Base-by-base conservation (phyloP, 2,888 invertebrate genomes). In the Drepanosiphum platanoidis region DNA sequence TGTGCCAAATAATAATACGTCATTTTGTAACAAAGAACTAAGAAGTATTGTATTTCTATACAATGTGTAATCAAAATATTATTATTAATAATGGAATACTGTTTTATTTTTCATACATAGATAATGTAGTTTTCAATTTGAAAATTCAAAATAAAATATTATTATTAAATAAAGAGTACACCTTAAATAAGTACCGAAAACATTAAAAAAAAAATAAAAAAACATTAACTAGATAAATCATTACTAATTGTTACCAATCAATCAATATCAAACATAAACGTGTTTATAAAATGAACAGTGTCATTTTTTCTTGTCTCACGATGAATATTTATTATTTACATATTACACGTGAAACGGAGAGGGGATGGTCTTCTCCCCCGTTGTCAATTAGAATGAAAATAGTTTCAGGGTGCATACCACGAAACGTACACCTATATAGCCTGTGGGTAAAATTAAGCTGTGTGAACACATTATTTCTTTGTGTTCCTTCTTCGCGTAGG, bases 401-500 rank as follows among this genome's bases (percentile, higher is more conserved):
- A 52, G 36, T 70, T 52, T 36, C 39, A 81, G 80, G 58, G 27
- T 80, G 18, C 11, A 46, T 46, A 66, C 30, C 79, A 18, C 4
- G 34, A 66, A 79, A n/a, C 30, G 22, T 32, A 66, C 66, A 32
- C 66, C 4, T 46, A 79, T 66, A 42, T 46, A 79, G n/a, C 52
- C 68, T 32, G 36, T 4, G 34, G 68, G 52, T 27, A 70, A 80
- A 80, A 80, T 80, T 68, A 34, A 70, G 27, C 34, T 70, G 27
- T 68, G 46, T 80, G 79, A 70, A 80, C 79, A 52, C 64, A 30
- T 52, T 70, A 71, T 39, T 81, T 81, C 30, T 61, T 71, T 71
- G 30, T 81, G 58, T 18, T 80, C 36, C 11, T 58, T 22, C 36
- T 39, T 36, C 39, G 72, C 81, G 81, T 72, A 72, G 81, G 81